Conservation (phyloP, 2,797 vertebrate species). For the Myotis pilosus region DNA sequence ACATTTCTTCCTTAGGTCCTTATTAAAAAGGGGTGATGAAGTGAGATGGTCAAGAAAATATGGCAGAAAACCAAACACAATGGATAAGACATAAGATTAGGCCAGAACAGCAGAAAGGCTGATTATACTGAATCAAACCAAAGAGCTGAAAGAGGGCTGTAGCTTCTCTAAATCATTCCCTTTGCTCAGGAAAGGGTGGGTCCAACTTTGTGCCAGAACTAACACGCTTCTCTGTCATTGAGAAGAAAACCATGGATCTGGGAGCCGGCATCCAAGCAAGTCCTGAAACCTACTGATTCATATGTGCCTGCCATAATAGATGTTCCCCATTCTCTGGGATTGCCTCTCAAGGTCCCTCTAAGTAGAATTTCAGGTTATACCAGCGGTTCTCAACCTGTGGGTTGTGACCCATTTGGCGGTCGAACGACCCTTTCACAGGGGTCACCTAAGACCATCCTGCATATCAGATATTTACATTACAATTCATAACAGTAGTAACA, state of each 20-base stretch:
- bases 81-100: not conserved
- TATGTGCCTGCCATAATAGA: not conserved
- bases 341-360: not conserved
- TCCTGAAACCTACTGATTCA: not conserved
- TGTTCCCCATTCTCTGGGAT: not conserved
- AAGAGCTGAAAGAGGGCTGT: not conserved
- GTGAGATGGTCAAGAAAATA: not conserved
- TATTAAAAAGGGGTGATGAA: not conserved
- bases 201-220: not conserved
- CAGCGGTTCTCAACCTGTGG: no score
- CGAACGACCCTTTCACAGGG: no score
- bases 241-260: not conserved
- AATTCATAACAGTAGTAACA: no score
- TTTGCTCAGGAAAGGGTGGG: not conserved
- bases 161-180: not conserved
- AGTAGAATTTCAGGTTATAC: not conserved
- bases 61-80: not conserved
- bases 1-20: not conserved
- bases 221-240: not conserved
- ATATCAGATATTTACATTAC: no score
- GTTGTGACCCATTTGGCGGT: no score
- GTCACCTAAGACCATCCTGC: no score
- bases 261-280: not conserved
- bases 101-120: not conserved
- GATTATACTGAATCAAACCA: not conserved